A percentile compares a stretch with the other conserved stretches of the same genome.
These are phyloP conservation scores for Psephotus haematonotus DNA, from an alignment of 2,113 vertebrate genomes.

Conservation along the genomic window DNA sequence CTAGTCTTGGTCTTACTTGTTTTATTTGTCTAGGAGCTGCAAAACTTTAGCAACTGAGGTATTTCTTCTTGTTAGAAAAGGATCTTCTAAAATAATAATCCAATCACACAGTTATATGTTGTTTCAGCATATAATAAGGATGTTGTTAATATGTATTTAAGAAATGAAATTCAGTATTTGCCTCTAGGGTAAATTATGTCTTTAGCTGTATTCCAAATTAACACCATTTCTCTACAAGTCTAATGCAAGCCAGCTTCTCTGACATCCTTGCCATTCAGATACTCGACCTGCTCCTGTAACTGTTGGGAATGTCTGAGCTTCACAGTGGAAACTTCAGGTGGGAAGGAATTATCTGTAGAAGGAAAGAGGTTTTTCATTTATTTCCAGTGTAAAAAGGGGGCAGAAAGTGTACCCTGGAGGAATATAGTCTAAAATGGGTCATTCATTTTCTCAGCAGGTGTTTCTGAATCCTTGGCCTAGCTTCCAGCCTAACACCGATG, in stretches of 20 bases:
- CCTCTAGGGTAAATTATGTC: background rate
- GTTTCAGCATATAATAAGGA: background rate
- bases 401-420: background rate
- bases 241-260: background rate
- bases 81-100: background rate
- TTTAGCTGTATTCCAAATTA: background rate
- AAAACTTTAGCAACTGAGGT: background rate
- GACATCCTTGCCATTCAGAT: background rate
- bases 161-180: background rate
- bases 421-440: background rate
- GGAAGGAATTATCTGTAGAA: background rate
- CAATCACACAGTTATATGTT: background rate
- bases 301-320: background rate
- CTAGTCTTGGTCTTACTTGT: background rate
- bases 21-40: background rate
- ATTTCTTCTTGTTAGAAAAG: background rate
- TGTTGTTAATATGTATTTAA: background rate
- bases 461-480: background rate
- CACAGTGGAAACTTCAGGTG: background rate
- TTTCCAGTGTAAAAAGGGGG: background rate
- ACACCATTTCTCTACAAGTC: background rate
- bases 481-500: background rate
- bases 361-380: background rate
- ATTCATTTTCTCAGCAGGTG: background rate
- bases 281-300: background rate